These are phyloP conservation scores for Anhinga rufa DNA, from an alignment of 2,113 vertebrate species.

Conservation along the genomic window DNA sequence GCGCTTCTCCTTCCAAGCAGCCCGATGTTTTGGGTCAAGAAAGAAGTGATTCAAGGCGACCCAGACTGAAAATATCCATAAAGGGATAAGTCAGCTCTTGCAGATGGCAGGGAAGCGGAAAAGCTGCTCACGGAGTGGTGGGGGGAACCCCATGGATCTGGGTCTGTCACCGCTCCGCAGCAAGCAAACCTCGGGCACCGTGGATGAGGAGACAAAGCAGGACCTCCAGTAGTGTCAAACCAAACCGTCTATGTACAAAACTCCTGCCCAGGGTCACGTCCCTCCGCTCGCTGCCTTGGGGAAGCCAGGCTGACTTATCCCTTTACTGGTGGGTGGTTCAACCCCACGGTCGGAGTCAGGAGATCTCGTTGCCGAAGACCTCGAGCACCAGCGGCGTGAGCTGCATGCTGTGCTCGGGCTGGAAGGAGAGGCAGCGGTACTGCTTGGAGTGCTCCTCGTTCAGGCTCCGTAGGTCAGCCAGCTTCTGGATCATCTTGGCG, in stretches of 20 bases:
- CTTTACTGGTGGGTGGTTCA: neutral
- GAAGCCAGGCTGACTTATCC: neutral
- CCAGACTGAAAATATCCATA: neutral
- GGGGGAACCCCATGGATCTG: accelerated
- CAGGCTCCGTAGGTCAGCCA: slow-evolving; percentile 93
- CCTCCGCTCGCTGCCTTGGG: neutral
- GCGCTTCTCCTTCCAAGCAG: neutral
- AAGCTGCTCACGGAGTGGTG: neutral
- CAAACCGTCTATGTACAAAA: neutral
- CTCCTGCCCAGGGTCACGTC: neutral
- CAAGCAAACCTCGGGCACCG: neutral
- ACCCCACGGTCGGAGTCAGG: slow-evolving; percentile 55
- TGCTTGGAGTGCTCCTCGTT: slow-evolving; percentile 97
- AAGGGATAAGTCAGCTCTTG: neutral
- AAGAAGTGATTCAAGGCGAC: neutral
- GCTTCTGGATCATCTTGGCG: slow-evolving; percentile 98
- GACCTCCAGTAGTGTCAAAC: neutral
- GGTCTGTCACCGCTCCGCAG: neutral
- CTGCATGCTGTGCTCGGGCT: slow-evolving; percentile 91
- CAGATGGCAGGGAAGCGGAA: neutral
- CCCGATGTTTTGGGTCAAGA: accelerated
- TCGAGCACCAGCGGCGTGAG: slow-evolving; percentile 95
- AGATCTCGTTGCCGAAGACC: slow-evolving; percentile 93
- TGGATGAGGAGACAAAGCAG: neutral
- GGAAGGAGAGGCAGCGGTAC: slow-evolving; percentile 92